phyloP scores from a whole-genome alignment of 2,888 invertebrate genomes.

The Spatulosminthurus flaviceps region DNA sequence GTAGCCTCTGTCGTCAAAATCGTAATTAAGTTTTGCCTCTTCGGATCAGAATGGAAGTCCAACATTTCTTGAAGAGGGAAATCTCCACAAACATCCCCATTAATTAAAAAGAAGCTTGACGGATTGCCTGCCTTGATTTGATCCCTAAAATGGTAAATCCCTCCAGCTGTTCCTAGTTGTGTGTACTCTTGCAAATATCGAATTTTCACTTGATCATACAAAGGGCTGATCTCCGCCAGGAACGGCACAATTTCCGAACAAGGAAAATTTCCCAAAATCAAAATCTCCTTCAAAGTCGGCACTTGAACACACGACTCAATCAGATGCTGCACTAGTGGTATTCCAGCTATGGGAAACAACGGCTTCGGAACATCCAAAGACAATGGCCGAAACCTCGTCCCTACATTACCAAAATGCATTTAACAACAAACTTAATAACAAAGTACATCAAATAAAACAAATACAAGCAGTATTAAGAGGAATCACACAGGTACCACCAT shows the following conservation, averaged over 20 bases:
- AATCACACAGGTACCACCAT: no score
- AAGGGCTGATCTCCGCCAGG: slow-evolving; percentile 83
- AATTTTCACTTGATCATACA: slow-evolving; percentile 79
- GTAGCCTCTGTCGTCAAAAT: slow-evolving; percentile 95
- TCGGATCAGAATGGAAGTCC: slow-evolving; percentile 72
- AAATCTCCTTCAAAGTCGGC: slow-evolving; percentile 84
- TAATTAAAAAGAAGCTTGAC: slow-evolving; percentile 87
- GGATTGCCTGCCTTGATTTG: slow-evolving; percentile 89
- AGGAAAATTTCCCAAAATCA: slow-evolving; percentile 93
- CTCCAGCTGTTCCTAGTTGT: slow-evolving; percentile 94
- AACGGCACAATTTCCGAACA: slow-evolving; percentile 85
- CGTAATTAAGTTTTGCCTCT: slow-evolving; percentile 71
- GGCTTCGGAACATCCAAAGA: slow-evolving; percentile 98
- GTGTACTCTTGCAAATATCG: slow-evolving; percentile 97
- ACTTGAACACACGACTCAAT: slow-evolving; percentile 90
- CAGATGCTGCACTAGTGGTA: slow-evolving; percentile 96
- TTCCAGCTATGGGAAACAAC: slow-evolving; percentile 94
- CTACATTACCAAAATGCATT: no score
- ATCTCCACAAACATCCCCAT: slow-evolving; percentile 97
- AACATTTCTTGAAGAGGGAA: slow-evolving; percentile 88
- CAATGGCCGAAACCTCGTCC: slow-evolving; percentile 95
- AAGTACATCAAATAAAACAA: no score
- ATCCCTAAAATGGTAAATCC: slow-evolving; percentile 95
- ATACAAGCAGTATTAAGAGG: no score
- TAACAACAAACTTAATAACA: background rate